Evolutionary conservation across 2,113 vertebrate species (phyloP), one percentile per base, ranked within the genome.

Genomic region (Ammospiza nelsoni): DNA sequence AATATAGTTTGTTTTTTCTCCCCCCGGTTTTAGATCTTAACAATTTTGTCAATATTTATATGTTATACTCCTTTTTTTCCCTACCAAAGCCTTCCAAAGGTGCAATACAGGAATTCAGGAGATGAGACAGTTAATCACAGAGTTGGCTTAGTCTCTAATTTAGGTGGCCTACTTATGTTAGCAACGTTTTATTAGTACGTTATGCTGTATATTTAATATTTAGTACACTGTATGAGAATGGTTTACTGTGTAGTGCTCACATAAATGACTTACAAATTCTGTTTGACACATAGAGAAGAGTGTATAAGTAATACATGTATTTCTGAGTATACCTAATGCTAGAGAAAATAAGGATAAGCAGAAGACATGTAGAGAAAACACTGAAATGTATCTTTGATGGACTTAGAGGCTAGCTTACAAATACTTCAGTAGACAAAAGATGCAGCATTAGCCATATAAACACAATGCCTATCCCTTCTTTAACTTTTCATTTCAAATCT

Each of bases 151-250:
- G 68, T 66, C 57, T 88, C 80, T 90, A 93, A 92, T 96, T 96
- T 94, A 94, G 93, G 95, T 92, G 95, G 88, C 96, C 95, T 96
- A 96, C 93, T 96, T 97, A 92, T 25, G 77, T 86, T 96, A 94
- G 83, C 48, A 96, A 94, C 88, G 43, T 95, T 94, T 94, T 96
- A 96, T 97, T 95, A 94, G 90, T 88, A 95, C 28, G 18, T 96
- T 94, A 96, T 78, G 61, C 79, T 89, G 52, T 95, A 90, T 92
- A 94, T 95, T 94, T 96, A 96, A 96, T 93, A 96, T 94, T 95
- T 94, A 96, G 93, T 92, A 88, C n/a, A 72, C 43, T 75, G 73
- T 63, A 54, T 90, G 88, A 96, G 89, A 93, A 97, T 49, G 52
- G 72, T 93, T 95, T 95, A 94, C 90, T 90, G 76, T 90, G 68